phyloP scores from a whole-genome alignment of 2,797 vertebrate genomes.

The Coregonus suidteri region DNA sequence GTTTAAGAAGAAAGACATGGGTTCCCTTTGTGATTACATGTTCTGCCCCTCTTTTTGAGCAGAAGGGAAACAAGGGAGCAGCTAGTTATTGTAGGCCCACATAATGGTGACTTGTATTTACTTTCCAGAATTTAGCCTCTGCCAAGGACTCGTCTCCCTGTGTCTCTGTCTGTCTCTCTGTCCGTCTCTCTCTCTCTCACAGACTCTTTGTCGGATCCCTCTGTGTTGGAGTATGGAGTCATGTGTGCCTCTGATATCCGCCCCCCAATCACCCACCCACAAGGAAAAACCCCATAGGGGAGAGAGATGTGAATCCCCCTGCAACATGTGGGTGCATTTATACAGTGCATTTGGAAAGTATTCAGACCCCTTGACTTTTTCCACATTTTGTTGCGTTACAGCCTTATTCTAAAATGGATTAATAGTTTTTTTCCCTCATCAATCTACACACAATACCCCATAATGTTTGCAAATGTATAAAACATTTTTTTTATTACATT shows the following conservation, averaged over 20 bases:
- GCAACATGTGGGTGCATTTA: conserved; percentile 78
- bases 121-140: conserved; percentile 69
- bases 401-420: too few species aligned
- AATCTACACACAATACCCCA: too few species aligned
- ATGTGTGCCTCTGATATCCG: conserved; percentile 1
- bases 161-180: neutral
- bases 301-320: conserved; percentile 43
- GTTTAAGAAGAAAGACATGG: conserved; percentile 70
- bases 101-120: conserved; percentile 79
- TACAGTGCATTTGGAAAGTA: conserved; percentile 18
- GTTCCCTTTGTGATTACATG: conserved; percentile 74
- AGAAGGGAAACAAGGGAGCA: conserved; percentile 68
- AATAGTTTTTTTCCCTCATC: too few species aligned
- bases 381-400: too few species aligned
- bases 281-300: conserved; percentile 33
- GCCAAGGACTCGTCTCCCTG: conserved; percentile 66
- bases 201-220: conserved; percentile 42
- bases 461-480: too few species aligned
- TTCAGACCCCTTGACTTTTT: too few species aligned
- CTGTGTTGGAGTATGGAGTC: conserved; percentile 61
- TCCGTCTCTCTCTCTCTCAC: neutral
- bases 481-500: too few species aligned
- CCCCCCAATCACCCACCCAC: neutral
- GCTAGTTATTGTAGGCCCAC: conserved; percentile 75
- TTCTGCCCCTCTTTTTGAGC: conserved; percentile 74